Percentiles rank a stretch among this genome's conserved stretches.
These are phyloP conservation scores for Crenichthys baileyi DNA, from an alignment of 2,797 vertebrate species.

Conservation along the genomic window DNA sequence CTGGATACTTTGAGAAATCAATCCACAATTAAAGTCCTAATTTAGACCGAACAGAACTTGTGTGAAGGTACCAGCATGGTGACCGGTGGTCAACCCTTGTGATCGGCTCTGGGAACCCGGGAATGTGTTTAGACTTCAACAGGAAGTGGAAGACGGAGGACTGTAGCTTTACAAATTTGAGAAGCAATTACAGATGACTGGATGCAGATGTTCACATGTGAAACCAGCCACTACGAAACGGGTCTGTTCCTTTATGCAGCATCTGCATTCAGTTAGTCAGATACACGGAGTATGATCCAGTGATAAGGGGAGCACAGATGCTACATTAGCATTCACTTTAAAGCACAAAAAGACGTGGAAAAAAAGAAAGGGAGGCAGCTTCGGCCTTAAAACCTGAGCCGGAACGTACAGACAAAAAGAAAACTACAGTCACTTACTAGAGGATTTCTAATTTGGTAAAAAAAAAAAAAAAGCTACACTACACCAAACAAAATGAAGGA, in stretches of 20 bases:
- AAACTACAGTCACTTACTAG: slow-evolving; percentile 45
- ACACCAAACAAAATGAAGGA: slow-evolving; percentile 50
- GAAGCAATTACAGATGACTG: slow-evolving; percentile 65
- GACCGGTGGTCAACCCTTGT: slow-evolving; percentile 41
- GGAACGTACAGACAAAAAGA: slow-evolving; percentile 56
- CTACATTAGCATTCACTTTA: slow-evolving; percentile 64
- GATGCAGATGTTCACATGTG: slow-evolving; percentile 63
- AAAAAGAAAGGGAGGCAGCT: slow-evolving; percentile 45
- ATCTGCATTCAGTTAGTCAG: slow-evolving; percentile 37
- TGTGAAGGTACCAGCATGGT: slow-evolving; percentile 34
- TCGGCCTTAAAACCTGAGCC: slow-evolving; percentile 72
- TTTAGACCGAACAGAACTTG: slow-evolving; percentile 15
- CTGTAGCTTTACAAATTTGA: slow-evolving; percentile 62
- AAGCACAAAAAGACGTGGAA: slow-evolving; percentile 68
- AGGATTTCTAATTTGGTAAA: slow-evolving; percentile 58
- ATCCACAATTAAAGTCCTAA: neutral
- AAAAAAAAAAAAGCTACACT: slow-evolving; percentile 67
- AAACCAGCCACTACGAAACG: slow-evolving; percentile 30
- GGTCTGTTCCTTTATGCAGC: slow-evolving; percentile 38
- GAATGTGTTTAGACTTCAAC: slow-evolving; percentile 63
- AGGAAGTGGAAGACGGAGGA: slow-evolving; percentile 67
- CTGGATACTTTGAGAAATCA: neutral
- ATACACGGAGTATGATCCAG: slow-evolving; percentile 55
- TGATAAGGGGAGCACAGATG: slow-evolving; percentile 59
- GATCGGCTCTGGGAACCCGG: slow-evolving; percentile 56